A percentile compares a stretch with the other conserved stretches of the same genome.
Conservation (phyloP, 2,888 invertebrate species). For the Homarus gammarus region DNA sequence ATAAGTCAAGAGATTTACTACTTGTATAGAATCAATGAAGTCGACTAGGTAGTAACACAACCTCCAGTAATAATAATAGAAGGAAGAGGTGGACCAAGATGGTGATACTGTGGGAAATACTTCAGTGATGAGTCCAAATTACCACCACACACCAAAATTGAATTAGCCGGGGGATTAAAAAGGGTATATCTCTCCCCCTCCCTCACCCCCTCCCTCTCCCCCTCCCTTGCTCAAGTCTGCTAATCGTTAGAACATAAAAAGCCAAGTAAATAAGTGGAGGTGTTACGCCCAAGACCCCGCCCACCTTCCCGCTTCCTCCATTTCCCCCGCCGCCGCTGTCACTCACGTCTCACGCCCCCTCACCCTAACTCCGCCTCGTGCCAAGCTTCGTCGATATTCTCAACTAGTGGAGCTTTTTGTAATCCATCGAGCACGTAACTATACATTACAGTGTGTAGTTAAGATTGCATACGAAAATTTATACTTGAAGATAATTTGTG, state of each 20-base stretch:
- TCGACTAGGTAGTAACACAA: no score
- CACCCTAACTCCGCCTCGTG: slow-evolving; percentile 38
- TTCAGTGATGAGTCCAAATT: not conserved
- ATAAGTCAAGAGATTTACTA: no score
- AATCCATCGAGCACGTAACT: not conserved
- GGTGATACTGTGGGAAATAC: no score
- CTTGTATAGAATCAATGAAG: no score
- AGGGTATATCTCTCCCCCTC: not conserved
- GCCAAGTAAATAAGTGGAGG: slow-evolving; percentile 64
- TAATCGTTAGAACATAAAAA: slow-evolving; percentile 67
- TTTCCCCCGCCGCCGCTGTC: slow-evolving; percentile 62
- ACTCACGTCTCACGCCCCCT: slow-evolving; percentile 63
- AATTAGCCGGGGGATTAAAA: slow-evolving; percentile 46
- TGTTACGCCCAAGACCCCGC: slow-evolving; percentile 61
- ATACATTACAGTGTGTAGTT: not conserved
- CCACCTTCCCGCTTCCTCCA: slow-evolving; percentile 29
- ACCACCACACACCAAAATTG: slow-evolving; percentile 27
- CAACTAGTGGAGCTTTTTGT: slow-evolving; percentile 26
- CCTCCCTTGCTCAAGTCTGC: slow-evolving; percentile 51
- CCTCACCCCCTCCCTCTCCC: slow-evolving; percentile 19
- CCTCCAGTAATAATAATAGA: no score
- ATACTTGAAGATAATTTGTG: not conserved
- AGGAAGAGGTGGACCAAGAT: no score
- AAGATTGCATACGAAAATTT: not conserved
- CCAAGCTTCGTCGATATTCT: slow-evolving; percentile 30